Evolutionary conservation across 1,140 invertebrate genomes (phyloP).

Genomic region (Nasonia longicornis): DNA sequence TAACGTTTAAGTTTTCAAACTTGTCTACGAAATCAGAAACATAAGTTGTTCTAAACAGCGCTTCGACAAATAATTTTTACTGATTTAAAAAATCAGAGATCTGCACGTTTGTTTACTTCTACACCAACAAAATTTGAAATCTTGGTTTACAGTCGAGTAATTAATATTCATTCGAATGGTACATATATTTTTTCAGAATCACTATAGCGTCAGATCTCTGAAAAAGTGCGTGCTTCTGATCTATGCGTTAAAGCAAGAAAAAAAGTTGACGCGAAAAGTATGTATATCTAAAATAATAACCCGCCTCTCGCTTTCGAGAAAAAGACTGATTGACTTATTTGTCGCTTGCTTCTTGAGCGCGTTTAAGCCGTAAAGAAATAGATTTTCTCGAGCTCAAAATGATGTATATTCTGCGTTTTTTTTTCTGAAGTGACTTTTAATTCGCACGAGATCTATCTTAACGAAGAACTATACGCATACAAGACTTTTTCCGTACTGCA

Average conservation of each 20-base stretch:
- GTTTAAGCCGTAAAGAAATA: constrained; percentile 20
- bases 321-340: constrained; percentile 40
- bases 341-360: constrained; percentile 17
- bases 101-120: neutral
- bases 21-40: neutral
- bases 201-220: constrained; percentile 7
- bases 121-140: neutral
- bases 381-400: constrained; percentile 30
- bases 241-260: constrained; percentile 8
- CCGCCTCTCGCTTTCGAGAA: constrained; percentile 36
- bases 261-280: neutral
- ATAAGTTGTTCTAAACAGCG: neutral
- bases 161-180: neutral
- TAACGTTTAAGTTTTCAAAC: constrained; percentile 3
- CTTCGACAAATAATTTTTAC: constrained; percentile 8
- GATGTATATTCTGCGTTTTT: constrained; percentile 16
- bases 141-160: neutral
- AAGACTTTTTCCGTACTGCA: neutral
- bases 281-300: constrained; percentile 10
- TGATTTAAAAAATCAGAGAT: constrained; percentile 1
- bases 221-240: neutral
- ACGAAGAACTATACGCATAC: neutral
- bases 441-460: neutral
- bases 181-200: neutral
- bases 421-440: neutral